Evolutionary conservation across 2,797 vertebrate species (phyloP).

Genomic region (Aphelocoma californica): DNA sequence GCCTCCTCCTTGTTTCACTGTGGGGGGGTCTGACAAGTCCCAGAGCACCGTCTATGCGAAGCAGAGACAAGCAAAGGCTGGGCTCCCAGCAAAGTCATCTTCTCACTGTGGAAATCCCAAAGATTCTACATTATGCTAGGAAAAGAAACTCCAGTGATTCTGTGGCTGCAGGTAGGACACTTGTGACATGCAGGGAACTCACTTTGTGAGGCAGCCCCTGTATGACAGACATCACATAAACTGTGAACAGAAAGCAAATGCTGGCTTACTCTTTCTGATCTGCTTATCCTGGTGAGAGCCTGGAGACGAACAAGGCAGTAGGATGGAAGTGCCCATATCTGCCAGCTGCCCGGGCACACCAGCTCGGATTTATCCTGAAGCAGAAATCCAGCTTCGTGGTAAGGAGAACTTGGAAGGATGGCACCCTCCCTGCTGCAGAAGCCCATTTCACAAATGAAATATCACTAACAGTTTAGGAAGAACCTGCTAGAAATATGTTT

Average conservation of each 20-base stretch:
- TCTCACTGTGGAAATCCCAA: not conserved
- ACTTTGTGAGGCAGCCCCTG: not conserved
- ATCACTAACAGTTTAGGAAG: not conserved
- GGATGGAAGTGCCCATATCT: not conserved
- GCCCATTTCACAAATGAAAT: not conserved
- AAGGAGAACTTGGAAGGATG: not conserved
- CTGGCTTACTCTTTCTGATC: not conserved
- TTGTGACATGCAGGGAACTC: not conserved
- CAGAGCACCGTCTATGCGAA: fast-evolving
- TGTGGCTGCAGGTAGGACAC: not conserved
- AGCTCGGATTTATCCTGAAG: fast-evolving
- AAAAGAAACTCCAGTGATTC: not conserved
- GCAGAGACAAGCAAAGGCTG: not conserved
- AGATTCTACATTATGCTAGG: not conserved
- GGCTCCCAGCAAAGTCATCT: not conserved
- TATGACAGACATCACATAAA: not conserved
- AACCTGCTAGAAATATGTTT: not conserved
- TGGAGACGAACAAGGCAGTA: fast-evolving
- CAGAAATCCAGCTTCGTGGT: not conserved
- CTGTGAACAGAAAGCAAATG: not conserved
- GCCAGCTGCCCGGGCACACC: not conserved
- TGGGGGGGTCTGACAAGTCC: not conserved
- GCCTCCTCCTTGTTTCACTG: not conserved
- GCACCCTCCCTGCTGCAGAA: not conserved
- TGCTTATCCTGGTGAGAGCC: not conserved